Conservation (phyloP, 1,140 invertebrate species). For the Calliopsis andreniformis region DNA sequence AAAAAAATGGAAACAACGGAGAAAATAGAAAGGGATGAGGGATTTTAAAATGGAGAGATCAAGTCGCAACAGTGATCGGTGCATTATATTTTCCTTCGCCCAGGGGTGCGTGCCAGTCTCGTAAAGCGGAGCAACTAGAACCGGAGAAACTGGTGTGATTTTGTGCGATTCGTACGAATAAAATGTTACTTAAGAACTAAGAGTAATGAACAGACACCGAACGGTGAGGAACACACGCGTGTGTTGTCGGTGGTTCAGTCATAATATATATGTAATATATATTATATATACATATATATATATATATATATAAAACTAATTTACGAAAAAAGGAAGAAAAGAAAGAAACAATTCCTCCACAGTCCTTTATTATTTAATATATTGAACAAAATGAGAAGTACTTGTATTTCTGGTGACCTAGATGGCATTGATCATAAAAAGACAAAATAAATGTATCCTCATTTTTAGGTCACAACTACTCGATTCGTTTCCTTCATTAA, state of each 20-base stretch:
- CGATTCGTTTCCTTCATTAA: constrained; percentile 67
- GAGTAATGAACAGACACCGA: constrained; percentile 72
- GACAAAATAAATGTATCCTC: constrained; percentile 86
- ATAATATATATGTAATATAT: constrained; percentile 81
- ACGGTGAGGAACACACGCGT: constrained; percentile 75
- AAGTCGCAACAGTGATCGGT: constrained; percentile 60
- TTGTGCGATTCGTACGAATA: constrained; percentile 64
- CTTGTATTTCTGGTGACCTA: constrained; percentile 81
- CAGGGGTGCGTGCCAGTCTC: constrained; percentile 63
- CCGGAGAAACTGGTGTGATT: constrained; percentile 67
- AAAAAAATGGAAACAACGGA: constrained; percentile 41
- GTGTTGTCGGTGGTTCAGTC: constrained; percentile 75
- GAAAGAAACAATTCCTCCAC: constrained; percentile 77
- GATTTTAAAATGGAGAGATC: constrained; percentile 53
- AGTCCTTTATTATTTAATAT: constrained; percentile 81
- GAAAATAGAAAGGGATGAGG: constrained; percentile 61
- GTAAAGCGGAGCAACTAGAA: constrained; percentile 57
- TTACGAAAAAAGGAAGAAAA: constrained; percentile 67
- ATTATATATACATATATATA: constrained; percentile 75
- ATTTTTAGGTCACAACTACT: constrained; percentile 85
- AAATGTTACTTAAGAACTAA: constrained; percentile 77
- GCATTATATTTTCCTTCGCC: constrained; percentile 67
- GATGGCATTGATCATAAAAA: constrained; percentile 81
- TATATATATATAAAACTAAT: constrained; percentile 61
- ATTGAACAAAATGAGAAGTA: constrained; percentile 77